phyloP scores from a whole-genome alignment of 1,140 invertebrate genomes.

The Elymnias hypermnestra region DNA sequence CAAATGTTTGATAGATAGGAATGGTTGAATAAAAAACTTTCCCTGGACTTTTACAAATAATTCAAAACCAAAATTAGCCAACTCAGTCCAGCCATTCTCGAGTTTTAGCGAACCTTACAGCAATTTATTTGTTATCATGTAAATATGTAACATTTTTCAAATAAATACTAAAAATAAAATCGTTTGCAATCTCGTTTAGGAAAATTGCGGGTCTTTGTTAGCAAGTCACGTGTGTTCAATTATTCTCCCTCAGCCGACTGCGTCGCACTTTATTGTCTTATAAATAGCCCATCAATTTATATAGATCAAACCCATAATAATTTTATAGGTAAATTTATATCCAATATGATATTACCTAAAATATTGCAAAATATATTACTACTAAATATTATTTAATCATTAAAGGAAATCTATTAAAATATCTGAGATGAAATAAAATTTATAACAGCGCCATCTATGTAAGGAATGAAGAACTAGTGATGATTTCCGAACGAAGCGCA shows the following conservation, averaged over 20 bases:
- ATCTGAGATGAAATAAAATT: not conserved
- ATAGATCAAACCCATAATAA: not conserved
- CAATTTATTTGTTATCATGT: no score
- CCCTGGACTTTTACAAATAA: no score
- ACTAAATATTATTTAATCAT: no score
- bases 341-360: no score
- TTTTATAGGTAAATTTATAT: not conserved
- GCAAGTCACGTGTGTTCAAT: not conserved
- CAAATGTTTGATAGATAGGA: no score
- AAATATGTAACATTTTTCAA: no score
- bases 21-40: no score
- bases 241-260: not conserved
- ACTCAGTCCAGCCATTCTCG: no score
- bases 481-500: not conserved
- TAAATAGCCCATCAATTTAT: not conserved
- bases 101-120: no score
- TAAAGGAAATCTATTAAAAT: not conserved
- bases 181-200: not conserved
- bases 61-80: no score
- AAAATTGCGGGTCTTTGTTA: not conserved
- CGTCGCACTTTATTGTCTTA: not conserved
- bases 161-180: not conserved
- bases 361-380: no score
- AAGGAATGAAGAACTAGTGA: not conserved
- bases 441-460: conserved; percentile 7